Evolutionary conservation across 2,113 vertebrate genomes (phyloP).

Genomic region (Oriolus oriolus): DNA sequence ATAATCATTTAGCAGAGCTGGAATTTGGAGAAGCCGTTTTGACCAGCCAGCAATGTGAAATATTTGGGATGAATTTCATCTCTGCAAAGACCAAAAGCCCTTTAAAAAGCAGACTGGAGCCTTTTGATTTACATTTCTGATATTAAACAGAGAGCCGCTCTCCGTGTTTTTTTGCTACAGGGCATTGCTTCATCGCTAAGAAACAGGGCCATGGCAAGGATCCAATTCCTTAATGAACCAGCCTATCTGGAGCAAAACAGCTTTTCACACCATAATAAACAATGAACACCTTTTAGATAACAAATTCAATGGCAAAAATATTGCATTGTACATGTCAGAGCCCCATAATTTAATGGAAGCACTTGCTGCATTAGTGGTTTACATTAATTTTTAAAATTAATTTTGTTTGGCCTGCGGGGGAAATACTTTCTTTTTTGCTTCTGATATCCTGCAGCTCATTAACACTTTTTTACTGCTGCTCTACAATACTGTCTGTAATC

Average conservation of each 20-base stretch:
- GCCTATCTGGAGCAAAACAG: constrained; percentile 80
- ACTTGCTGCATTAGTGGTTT: constrained; percentile 76
- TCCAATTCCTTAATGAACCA: constrained; percentile 79
- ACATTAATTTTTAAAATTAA: constrained; percentile 83
- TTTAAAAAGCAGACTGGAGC: constrained; percentile 56
- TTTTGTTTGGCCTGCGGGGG: constrained; percentile 76
- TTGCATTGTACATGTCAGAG: constrained; percentile 66
- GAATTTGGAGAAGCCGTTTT: not conserved
- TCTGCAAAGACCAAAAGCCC: constrained; percentile 55
- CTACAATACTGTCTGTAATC: constrained; percentile 60
- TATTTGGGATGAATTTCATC: constrained; percentile 47
- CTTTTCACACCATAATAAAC: constrained; percentile 78
- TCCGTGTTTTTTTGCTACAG: constrained; percentile 55
- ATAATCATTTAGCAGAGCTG: not conserved
- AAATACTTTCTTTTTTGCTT: constrained; percentile 73
- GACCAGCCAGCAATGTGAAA: not conserved
- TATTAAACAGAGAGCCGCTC: constrained; percentile 55
- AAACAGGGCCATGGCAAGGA: constrained; percentile 66
- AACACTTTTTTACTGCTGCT: constrained; percentile 69
- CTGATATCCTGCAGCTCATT: constrained; percentile 75
- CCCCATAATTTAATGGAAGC: constrained; percentile 72
- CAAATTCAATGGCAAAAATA: constrained; percentile 75
- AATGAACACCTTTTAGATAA: constrained; percentile 78
- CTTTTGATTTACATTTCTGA: constrained; percentile 70
- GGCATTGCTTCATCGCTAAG: constrained; percentile 56